Base-by-base conservation (phyloP, 2,797 vertebrate genomes). In the Arctocebus calabarensis region DNA sequence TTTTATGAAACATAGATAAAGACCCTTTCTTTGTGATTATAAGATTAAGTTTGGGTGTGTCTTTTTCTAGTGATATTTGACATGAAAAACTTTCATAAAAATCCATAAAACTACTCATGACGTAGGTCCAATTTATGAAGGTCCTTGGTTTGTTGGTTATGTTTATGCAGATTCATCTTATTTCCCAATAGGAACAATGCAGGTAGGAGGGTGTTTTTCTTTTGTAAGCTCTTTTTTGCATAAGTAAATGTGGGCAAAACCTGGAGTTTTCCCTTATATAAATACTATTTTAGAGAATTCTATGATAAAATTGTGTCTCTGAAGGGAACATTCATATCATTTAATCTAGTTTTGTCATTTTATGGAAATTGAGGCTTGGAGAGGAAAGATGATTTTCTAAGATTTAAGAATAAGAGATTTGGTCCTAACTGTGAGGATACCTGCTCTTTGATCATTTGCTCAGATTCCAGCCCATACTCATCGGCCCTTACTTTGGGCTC, bases 21-120 rank as follows among this genome's bases (percentile, higher is more conserved):
- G 85, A 89, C 70, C 45, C 52, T 92, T 91, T 96, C 62, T 94
- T 73, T 93, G 52, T 71, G 75, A 71, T 92, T 88, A 22, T 68
- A 78, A 93, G 29, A 37, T 14, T 84, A 74, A 20, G 16, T 61
- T 90, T 87, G 79, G 64, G 55, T 45, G 48, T 93, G 74, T 59
- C 22, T 62, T 86, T 90, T 74, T 94, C 9, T 88, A 77, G n/a
- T 86, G 89, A 75, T n/a, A 55, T 62, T 61, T 93, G 55, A 92
- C n/a, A 12, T 55, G 62, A 79, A 68, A 93, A 84, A 59, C 37
- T 73, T 73, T 84, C 3, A 59, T 64, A 75, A 45, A 94, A 73
- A 34, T 84, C 83, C 55, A 52, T 55, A 29, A 85, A 86, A 71
- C n/a, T 29, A 17, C 37, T 37, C 23, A 5, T 13, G 70, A 37